Base-by-base conservation (phyloP, 2,888 invertebrate species). In the Quadriops clusia region DNA sequence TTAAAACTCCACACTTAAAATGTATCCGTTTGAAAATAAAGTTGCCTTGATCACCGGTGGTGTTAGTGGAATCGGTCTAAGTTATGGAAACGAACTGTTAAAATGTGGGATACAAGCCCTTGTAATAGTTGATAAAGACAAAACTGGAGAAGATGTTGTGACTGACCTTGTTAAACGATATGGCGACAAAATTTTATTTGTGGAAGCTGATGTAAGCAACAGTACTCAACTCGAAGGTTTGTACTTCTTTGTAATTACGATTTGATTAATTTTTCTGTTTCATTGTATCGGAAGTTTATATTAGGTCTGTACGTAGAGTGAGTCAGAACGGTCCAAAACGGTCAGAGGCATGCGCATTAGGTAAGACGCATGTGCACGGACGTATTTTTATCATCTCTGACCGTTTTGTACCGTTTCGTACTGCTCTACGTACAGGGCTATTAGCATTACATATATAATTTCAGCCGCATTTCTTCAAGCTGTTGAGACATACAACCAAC, bases 41-140 rank as follows among this genome's bases (percentile, higher is more conserved):
- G 25, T 37, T 9, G 37, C 35, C 7, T 35, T 36, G 14, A 28
- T 37, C 12, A 35, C 32, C 13, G 37, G 32, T 7, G 37, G 25
- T n/a, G 26, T 29, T 10, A 20, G 15, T 15, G 37, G 37, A 7
- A 27, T 37, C 10, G 37, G 37, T 11, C 28, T 26, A 5, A 28
- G 18, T 17, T 28, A 23, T 20, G 25, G 29, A 6, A 34, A 32
- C 17, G 12, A 13, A 13, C 21, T 37, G 13, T 16, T 37, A 21
- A 28, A 14, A 21, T 28, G 29, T 22, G 37, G 32, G n/a, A 21
- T 28, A 17, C 25, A 36, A 33, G 33, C 30, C 3, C 25, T 36
- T 17, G 10, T 30, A 8, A 14, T 36, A 12, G 12, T 28, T 5
- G 33, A 33, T 3, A 26, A 36, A 20, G 27, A 26, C 4, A 16